These are phyloP conservation scores for Protophormia terraenovae DNA, from an alignment of 2,888 invertebrate species.

Conservation along the genomic window DNA sequence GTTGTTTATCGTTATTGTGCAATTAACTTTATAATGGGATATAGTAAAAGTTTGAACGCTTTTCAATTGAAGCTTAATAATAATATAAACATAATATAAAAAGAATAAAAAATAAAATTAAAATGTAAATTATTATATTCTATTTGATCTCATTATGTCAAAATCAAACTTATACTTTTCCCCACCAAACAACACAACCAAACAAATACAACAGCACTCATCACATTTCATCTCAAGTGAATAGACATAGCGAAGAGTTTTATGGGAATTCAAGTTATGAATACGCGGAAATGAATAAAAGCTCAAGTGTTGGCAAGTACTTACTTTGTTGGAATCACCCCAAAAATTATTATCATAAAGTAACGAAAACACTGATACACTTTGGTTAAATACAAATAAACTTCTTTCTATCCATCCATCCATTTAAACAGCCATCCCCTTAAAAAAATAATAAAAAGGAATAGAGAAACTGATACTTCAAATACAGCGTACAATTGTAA, in stretches of 20 bases:
- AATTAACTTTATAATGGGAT: constrained; percentile 68
- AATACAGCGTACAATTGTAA: constrained; percentile 50
- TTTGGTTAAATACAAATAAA: constrained; percentile 25
- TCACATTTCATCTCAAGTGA: constrained; percentile 34
- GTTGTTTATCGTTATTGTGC: constrained; percentile 64
- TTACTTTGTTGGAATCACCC: constrained; percentile 52
- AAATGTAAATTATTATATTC: constrained; percentile 63
- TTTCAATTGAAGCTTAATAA: constrained; percentile 57
- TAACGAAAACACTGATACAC: constrained; percentile 20
- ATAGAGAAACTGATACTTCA: constrained; percentile 50
- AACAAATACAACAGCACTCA: neutral
- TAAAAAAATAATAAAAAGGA: too few species aligned
- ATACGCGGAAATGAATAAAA: constrained; percentile 50
- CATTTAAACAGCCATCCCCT: constrained; percentile 7
- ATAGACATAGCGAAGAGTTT: neutral
- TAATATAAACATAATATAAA: neutral
- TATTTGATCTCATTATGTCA: constrained; percentile 63
- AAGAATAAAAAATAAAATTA: constrained; percentile 11
- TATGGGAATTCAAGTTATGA: constrained; percentile 33
- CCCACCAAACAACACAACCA: neutral
- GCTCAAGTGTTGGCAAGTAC: constrained; percentile 63
- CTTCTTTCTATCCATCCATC: neutral
- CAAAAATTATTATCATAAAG: constrained; percentile 30
- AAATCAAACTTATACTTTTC: constrained; percentile 21
- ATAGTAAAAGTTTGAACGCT: constrained; percentile 62